Percentiles rank a stretch among this genome's conserved stretches.
phyloP scores from a whole-genome alignment of 2,797 vertebrate species.

The Silurus aristotelis region DNA sequence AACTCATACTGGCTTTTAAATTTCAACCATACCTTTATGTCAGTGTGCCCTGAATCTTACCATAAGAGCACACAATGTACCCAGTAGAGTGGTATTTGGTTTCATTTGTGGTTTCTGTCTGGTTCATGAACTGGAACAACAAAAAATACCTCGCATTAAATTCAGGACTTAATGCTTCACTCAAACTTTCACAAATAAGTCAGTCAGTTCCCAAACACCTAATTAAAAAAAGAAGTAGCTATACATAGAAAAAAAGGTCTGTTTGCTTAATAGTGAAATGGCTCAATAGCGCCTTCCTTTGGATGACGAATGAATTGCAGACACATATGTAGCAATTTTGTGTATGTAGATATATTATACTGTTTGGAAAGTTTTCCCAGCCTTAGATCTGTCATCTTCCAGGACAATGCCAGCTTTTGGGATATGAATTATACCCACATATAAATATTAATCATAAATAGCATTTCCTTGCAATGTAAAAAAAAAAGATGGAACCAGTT shows the following conservation, averaged over 20 bases:
- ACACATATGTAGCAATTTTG: neutral
- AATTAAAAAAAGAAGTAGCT: neutral
- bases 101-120: conserved; percentile 8
- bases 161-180: neutral
- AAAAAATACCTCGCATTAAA: neutral
- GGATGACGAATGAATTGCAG: neutral
- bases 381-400: neutral
- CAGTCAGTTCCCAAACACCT: neutral
- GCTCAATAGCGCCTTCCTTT: conserved; percentile 21
- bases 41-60: neutral
- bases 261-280: neutral
- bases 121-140: neutral
- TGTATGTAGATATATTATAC: neutral
- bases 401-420: neutral
- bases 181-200: neutral
- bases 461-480: neutral
- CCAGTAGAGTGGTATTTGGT: neutral
- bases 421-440: neutral
- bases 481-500: neutral
- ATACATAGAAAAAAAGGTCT: neutral
- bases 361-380: neutral
- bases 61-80: neutral
- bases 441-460: neutral
- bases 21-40: neutral
- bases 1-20: neutral